Evolutionary conservation across 2,113 vertebrate genomes (phyloP), one percentile per base, ranked within the genome.

Genomic region (Megaceryle maxima): DNA sequence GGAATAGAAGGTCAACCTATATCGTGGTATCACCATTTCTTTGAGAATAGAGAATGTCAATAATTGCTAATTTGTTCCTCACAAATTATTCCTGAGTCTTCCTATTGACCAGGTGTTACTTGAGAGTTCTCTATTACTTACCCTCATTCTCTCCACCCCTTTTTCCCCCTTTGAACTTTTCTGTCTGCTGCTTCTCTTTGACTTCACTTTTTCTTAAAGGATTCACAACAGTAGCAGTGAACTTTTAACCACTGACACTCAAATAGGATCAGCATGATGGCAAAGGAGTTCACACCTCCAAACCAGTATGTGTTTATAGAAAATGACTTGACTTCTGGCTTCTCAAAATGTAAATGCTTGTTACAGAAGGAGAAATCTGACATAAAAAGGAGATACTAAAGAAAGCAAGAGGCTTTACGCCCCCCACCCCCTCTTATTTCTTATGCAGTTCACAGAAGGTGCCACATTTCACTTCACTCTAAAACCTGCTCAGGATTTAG

Each of bases 271-370:
- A 80, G 41, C 88, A 75, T 80, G 44, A 50, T 88, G 63, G 59
- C 92, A 92, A 59, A 80, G 76, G 43, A 86, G 46, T 57, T 94
- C 81, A 91, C 60, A 91, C 92, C 44, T 89, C 88, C 68, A 50
- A 66, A 50, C 57, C 21, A 76, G 25, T 60, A 72, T 16, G 20
- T 22, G 29, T 83, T 89, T 76, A 79, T 63, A 88, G 67, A 83
- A 80, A 86, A 78, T 76, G 4, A 79, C 67, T 86, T 70, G 70
- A 60, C 31, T 94, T 95, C 67, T 88, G 66, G 41, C 51, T 87
- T 80, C 77, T 83, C 64, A 87, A 77, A 89, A 85, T 68, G 63
- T 87, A 83, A 83, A 88, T 81, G 63, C 64, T 89, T 37, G 60
- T 48, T 56, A 64, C 6, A 87, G 77, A 76, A 39, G 51, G 39